phyloP scores from a whole-genome alignment of 53 echinoderm and acorn worm species.

The Paracentrotus lividus region DNA sequence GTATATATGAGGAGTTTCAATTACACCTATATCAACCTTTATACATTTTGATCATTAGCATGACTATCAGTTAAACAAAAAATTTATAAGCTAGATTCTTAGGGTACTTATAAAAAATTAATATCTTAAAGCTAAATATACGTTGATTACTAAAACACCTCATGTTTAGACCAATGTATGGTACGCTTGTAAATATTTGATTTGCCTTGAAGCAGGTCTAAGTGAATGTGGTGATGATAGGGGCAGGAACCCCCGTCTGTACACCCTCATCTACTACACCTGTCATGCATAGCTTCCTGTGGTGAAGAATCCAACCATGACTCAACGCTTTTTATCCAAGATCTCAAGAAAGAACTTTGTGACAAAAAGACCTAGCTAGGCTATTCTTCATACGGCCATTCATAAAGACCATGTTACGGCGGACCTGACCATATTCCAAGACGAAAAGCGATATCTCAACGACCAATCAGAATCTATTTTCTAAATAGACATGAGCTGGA shows the following conservation, averaged over 20 bases:
- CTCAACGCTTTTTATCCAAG: constrained; percentile 60
- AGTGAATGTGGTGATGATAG: not conserved
- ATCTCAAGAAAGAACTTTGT: constrained; percentile 23
- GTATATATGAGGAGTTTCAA: not conserved
- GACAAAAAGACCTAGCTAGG: constrained; percentile 5
- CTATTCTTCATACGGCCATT: constrained; percentile 7
- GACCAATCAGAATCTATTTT: not conserved
- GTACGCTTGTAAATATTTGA: not conserved
- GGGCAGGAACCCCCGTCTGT: constrained; percentile 57
- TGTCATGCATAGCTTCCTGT: constrained; percentile 59
- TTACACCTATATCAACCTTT: not conserved
- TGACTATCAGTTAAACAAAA: too few relatives aligned
- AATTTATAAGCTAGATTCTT: too few relatives aligned
- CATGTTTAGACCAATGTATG: not conserved
- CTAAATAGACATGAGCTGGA: not conserved
- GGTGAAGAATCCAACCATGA: constrained; percentile 59
- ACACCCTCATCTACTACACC: constrained; percentile 53
- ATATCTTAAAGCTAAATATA: not conserved
- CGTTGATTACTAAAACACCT: not conserved
- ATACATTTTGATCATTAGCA: not conserved
- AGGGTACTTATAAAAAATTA: too few relatives aligned
- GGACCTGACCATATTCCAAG: not conserved
- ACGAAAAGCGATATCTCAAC: not conserved
- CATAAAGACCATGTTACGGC: not conserved
- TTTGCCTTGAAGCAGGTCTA: not conserved